Evolutionary conservation across 2,888 invertebrate species (phyloP), one percentile per base, ranked within the genome.

Genomic region (Junonia oenone): DNA sequence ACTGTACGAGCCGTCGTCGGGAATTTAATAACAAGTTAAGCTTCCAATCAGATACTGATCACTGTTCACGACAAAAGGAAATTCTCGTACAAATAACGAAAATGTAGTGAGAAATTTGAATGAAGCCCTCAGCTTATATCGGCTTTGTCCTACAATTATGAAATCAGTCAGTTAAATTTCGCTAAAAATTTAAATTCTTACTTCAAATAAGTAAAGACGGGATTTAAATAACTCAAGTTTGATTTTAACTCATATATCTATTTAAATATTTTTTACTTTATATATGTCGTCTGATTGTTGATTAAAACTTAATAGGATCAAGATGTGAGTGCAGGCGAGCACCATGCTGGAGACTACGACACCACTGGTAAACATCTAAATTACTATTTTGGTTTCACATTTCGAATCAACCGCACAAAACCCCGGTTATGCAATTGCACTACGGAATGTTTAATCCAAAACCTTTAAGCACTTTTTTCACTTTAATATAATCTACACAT

Each of bases 1-100:
- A 22, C 22, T 22, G 22, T 22, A 22, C 22, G 22, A 22, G 22
- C 22, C 22, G 14, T 49, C 27, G 19, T 45, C 9, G 29, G 49
- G 43, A 54, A 54, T 58, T 66, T 75, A 75, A 80, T 78, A 68
- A 75, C 69, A 70, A 75, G 65, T 71, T 76, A 78, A 85, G 78
- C 79, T 67, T 62, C 73, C 79, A 80, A 83, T 83, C 76, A 78
- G 65, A 63, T 62, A 67, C 49, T 76, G 73, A 78, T 77, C 71
- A 67, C 65, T 58, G 61, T 43, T 52, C 52, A 61, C 58, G 65
- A 51, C 63, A 64, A 73, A 72, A 62, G 61, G 64, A 68, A 69
- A 62, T 68, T 63, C 60, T 54, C 63, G 67, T 59, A 53, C 56
- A 59, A 66, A 65, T 63, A 64, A 66, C 51, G 40, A 69, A 69